A percentile compares a stretch with the other conserved stretches of the same genome.
Conservation (phyloP, 2,113 vertebrate species). For the Coryphaenoides rupestris region DNA sequence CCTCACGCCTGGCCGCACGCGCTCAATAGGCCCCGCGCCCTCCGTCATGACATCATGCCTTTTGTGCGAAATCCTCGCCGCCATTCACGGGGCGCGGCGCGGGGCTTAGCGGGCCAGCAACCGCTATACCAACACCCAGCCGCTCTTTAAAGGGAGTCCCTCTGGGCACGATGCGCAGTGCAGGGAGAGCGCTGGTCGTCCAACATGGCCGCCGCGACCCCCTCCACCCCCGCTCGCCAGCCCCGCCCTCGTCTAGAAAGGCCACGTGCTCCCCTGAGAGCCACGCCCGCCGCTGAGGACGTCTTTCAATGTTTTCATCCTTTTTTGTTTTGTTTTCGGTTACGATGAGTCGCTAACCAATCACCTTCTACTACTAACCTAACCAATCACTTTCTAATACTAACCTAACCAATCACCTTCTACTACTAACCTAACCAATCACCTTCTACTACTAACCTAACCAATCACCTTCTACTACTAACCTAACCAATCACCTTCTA, state of each 20-base stretch:
- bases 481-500: no score
- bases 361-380: no score
- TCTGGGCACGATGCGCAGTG: slow-evolving; percentile 38
- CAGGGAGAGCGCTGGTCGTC: slow-evolving; percentile 41
- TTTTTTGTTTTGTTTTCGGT: not conserved
- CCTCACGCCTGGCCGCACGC: slow-evolving; percentile 82
- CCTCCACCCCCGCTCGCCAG: no score
- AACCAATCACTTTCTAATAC: no score
- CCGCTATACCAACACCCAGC: slow-evolving; percentile 64
- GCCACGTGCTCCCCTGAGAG: slow-evolving; percentile 21
- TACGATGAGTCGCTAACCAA: not conserved
- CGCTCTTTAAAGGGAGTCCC: slow-evolving; percentile 65
- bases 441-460: no score
- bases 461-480: no score
- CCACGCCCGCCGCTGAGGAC: not conserved
- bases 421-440: no score
- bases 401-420: no score
- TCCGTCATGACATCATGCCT: slow-evolving; percentile 88
- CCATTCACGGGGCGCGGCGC: slow-evolving; percentile 71
- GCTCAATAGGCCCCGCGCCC: slow-evolving; percentile 81
- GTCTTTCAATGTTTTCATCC: no score
- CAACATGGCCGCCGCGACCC: slow-evolving; percentile 35
- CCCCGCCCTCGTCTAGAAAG: not conserved
- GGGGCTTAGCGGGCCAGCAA: slow-evolving; percentile 67
- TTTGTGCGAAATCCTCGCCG: slow-evolving; percentile 85